Evolutionary conservation across 1,140 invertebrate species (phyloP), one percentile per base, ranked within the genome.

Genomic region (Chelonus insularis): DNA sequence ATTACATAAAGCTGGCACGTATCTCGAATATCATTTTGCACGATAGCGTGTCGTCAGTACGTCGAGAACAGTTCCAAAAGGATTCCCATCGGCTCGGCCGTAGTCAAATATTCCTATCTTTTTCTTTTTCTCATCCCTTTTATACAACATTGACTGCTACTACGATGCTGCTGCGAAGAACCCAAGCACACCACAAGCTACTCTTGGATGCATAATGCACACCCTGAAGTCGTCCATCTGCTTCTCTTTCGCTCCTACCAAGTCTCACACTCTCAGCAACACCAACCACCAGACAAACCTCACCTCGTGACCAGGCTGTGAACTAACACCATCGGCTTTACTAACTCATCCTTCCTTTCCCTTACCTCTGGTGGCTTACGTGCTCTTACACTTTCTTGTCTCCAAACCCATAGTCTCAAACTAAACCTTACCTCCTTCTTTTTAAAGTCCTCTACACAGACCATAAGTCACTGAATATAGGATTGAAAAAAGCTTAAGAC

Each of bases 191-290:
- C 52, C 34, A 16, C 8, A 8, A 55, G 51, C 60, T 39, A 23
- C 66, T 67, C 54, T 64, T 50, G 56, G 68, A 75, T 75, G 72
- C 73, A 75, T 75, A 74, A 74, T 75, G 73, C 66, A 74, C 66
- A 70, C 59, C 62, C 67, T 59, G 60, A 51, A 66, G 60, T 69
- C 62, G 14, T 29, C 54, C 62, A 57, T 56, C 57, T 57, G 51
- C 39, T n/a, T 36, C 23, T 20, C 52, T 32, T 23, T 12, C 29
- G 7, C 48, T 32, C 14, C 34, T 9, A 41, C 29, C 48, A 6
- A 16, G 25, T 18, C 57, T 51, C 34, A 16, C 29, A 25, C 48
- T 32, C 21, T 23, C 50, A 34, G 50, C 25, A 11, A 12, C 5
- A n/a, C n/a, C n/a, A 48, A 56, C 51, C 51, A 47, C 23, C 23